phyloP scores from a whole-genome alignment of 2,797 vertebrate genomes.

The Chelmon rostratus region DNA sequence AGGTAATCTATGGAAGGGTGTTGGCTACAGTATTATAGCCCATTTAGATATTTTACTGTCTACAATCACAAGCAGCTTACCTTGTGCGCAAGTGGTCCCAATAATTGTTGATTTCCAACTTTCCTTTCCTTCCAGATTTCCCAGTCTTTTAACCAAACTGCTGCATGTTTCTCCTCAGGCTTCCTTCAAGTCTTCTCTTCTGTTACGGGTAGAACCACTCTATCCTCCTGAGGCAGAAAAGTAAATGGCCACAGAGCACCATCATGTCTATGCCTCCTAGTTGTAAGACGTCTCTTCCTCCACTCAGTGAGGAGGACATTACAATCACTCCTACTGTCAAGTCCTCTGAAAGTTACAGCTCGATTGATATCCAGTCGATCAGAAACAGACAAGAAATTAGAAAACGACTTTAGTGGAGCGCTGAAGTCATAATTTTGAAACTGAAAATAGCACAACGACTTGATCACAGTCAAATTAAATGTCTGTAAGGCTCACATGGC shows the following conservation, averaged over 20 bases:
- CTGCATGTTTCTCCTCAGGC: conserved; percentile 71
- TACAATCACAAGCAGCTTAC: conserved; percentile 55
- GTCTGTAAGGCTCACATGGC: conserved; percentile 32
- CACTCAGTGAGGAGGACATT: conserved; percentile 46
- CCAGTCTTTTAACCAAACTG: conserved; percentile 64
- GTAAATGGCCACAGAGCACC: conserved; percentile 60
- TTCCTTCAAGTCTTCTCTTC: conserved; percentile 46
- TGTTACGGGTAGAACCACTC: conserved; percentile 76
- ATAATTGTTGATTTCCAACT: conserved; percentile 43
- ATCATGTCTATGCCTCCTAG: conserved; percentile 70
- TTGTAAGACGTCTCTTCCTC: conserved; percentile 48
- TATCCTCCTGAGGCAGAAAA: conserved; percentile 70
- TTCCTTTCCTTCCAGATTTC: conserved; percentile 42
- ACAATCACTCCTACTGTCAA: conserved; percentile 44
- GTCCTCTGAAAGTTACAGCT: conserved; percentile 40
- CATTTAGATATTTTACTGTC: background rate
- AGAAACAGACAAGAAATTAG: conserved; percentile 39
- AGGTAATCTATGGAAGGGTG: conserved; percentile 15
- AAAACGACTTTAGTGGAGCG: conserved; percentile 35
- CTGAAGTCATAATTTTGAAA: conserved; percentile 43
- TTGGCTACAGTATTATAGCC: background rate
- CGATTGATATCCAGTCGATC: conserved; percentile 49
- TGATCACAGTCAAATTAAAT: conserved; percentile 50
- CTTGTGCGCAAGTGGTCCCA: conserved; percentile 42
- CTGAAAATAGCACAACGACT: conserved; percentile 38